These are phyloP conservation scores for Echinometra lucunter DNA, from an alignment of 53 echinoderm and acorn worm genomes.

Conservation along the genomic window DNA sequence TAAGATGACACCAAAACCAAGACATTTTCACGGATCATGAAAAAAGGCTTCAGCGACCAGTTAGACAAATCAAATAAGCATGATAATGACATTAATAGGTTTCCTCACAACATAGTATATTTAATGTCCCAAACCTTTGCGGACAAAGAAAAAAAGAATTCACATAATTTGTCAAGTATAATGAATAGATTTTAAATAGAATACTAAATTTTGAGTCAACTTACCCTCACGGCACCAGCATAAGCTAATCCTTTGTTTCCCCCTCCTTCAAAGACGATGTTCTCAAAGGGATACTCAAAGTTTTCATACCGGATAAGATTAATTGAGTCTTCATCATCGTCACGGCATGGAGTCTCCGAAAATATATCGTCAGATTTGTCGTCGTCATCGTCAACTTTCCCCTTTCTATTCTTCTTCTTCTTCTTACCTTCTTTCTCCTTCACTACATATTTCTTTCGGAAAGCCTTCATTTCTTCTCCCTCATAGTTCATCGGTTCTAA, in stretches of 20 bases:
- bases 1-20: too few species aligned
- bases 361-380: not conserved
- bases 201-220: not conserved
- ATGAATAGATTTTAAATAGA: not conserved
- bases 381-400: not conserved
- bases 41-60: too few species aligned
- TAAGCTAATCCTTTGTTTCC: constrained; percentile 94
- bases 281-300: constrained; percentile 92
- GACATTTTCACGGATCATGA: too few species aligned
- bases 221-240: constrained; percentile 80
- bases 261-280: constrained; percentile 96
- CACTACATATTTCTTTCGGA: not conserved
- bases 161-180: not conserved
- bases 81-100: too few species aligned
- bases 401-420: not conserved
- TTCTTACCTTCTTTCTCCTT: not conserved
- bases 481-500: not conserved
- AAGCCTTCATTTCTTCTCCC: not conserved
- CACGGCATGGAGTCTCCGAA: constrained; percentile 49
- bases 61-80: too few species aligned
- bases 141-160: not conserved
- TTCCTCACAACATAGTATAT: too few species aligned
- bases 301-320: constrained; percentile 67
- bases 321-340: constrained; percentile 70
- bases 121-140: too few species aligned